These are phyloP conservation scores for Boloria selene DNA, from an alignment of 2,888 invertebrate species.

Conservation along the genomic window DNA sequence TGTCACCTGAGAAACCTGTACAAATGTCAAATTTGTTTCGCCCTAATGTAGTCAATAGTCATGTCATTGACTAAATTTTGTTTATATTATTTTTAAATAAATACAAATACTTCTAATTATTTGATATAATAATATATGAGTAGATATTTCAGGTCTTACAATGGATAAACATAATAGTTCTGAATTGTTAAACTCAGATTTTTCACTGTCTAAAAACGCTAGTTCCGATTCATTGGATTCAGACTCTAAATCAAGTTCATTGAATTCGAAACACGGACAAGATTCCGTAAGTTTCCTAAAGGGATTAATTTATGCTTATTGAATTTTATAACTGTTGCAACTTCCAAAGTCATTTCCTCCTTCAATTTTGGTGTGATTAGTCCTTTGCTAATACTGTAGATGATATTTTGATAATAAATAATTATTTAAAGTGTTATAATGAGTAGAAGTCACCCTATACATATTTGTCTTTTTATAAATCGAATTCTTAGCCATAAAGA, in stretches of 20 bases:
- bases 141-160: conserved; percentile 26
- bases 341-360: conserved; percentile 61
- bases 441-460: conserved; percentile 61
- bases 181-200: conserved; percentile 85
- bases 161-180: conserved; percentile 87
- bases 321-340: conserved; percentile 57
- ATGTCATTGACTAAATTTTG: conserved; percentile 18
- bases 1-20: conserved; percentile 1
- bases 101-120: not conserved
- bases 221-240: conserved; percentile 91
- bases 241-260: conserved; percentile 92
- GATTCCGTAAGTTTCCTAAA: conserved; percentile 87
- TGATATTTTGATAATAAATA: not conserved
- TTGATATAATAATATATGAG: not conserved
- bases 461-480: conserved; percentile 72
- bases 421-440: conserved; percentile 43
- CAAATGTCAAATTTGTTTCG: conserved; percentile 19
- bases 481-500: conserved; percentile 65
- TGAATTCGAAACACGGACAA: conserved; percentile 91
- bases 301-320: conserved; percentile 74
- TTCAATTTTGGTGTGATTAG: conserved; percentile 40
- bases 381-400: not conserved
- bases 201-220: conserved; percentile 87
- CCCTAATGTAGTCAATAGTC: conserved; percentile 19
- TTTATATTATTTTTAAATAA: conserved; percentile 12